Evolutionary conservation across 2,113 vertebrate species (phyloP).

Genomic region (Seriola aureovittata): DNA sequence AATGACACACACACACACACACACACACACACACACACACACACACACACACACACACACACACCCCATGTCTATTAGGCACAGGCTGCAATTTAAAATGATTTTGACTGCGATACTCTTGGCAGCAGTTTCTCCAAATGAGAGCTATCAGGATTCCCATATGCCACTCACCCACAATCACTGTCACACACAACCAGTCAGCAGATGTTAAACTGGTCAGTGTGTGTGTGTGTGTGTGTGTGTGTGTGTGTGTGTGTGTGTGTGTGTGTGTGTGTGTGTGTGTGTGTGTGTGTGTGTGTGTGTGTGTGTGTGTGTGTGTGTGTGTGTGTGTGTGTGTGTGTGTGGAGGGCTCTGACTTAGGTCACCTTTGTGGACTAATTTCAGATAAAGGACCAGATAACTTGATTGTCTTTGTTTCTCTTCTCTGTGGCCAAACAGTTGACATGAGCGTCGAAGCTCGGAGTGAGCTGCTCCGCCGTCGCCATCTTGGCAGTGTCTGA

Average conservation of each 20-base stretch:
- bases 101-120: constrained; percentile 30
- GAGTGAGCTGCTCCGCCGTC: too few relatives aligned
- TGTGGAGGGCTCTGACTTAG: neutral
- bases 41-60: constrained; percentile 2
- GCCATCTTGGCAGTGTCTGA: too few relatives aligned
- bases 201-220: constrained; percentile 20
- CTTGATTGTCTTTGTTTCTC: too few relatives aligned
- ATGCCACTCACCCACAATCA: constrained; percentile 34
- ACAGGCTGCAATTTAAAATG: constrained; percentile 44
- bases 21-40: constrained; percentile 11
- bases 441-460: too few relatives aligned
- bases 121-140: constrained; percentile 42
- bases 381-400: too few relatives aligned
- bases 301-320: neutral
- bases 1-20: too few relatives aligned
- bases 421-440: too few relatives aligned
- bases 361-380: too few relatives aligned
- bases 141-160: constrained; percentile 48
- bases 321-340: neutral
- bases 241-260: too few relatives aligned
- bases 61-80: constrained; percentile 4
- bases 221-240: constrained; percentile 3
- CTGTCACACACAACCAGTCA: constrained; percentile 25
- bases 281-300: neutral
- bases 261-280: neutral